A percentile compares a stretch with the other conserved stretches of the same genome.
phyloP scores from a whole-genome alignment of 2,888 invertebrate genomes.

The Agonopterix alstromeriana region DNA sequence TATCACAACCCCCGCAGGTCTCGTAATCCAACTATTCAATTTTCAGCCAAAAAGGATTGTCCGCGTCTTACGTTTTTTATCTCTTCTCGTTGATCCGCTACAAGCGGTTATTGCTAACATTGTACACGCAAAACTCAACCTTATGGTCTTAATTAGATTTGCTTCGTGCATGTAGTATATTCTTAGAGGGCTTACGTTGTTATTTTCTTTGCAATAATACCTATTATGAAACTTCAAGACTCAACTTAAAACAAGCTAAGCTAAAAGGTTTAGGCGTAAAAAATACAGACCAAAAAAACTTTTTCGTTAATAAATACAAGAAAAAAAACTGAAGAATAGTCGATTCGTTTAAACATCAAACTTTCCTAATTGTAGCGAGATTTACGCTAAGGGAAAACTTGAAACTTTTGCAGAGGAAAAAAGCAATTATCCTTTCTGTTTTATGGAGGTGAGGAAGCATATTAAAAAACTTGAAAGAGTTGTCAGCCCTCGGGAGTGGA shows the following conservation, averaged over 20 bases:
- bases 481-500: conserved; percentile 57
- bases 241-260: too few species aligned
- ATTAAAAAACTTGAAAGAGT: conserved; percentile 74
- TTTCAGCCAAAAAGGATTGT: conserved; percentile 68
- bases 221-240: too few species aligned
- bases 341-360: conserved; percentile 35
- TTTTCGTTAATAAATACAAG: conserved; percentile 1
- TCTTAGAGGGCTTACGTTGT: too few species aligned
- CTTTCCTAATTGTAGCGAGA: conserved; percentile 57
- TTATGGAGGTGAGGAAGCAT: conserved; percentile 72
- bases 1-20: conserved; percentile 38
- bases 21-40: conserved; percentile 74
- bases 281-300: too few species aligned
- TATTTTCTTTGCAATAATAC: too few species aligned
- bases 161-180: background rate
- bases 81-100: conserved; percentile 45
- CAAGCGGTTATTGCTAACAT: conserved; percentile 50
- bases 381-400: conserved; percentile 41
- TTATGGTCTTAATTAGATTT: conserved; percentile 22
- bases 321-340: conserved; percentile 20
- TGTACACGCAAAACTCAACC: conserved; percentile 12
- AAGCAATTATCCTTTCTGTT: conserved; percentile 71
- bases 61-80: conserved; percentile 64
- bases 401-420: conserved; percentile 55
- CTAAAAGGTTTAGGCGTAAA: too few species aligned